A percentile compares a stretch with the other conserved stretches of the same genome.
Evolutionary conservation across 1,140 invertebrate species (phyloP).

Genomic region (Drosophila melanogaster): DNA sequence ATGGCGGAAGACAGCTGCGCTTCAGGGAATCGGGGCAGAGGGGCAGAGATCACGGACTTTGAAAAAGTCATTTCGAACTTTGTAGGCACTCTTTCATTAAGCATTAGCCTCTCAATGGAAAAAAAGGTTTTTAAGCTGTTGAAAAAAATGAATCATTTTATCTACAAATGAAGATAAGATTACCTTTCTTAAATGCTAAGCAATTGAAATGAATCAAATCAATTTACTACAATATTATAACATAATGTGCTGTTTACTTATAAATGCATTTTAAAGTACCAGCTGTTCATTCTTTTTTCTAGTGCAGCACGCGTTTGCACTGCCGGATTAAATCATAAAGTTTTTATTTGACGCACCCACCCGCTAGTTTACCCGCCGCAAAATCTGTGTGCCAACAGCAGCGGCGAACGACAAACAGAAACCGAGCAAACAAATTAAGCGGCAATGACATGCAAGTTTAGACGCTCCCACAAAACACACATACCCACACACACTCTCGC

Average conservation of each 20-base stretch:
- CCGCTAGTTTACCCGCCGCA: slow-evolving; percentile 51
- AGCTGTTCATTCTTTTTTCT: no score
- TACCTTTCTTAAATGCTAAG: no score
- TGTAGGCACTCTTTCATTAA: not conserved
- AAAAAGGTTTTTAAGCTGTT: not conserved
- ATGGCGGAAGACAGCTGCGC: not conserved
- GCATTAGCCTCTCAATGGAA: not conserved
- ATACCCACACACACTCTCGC: slow-evolving; percentile 4
- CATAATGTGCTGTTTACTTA: no score
- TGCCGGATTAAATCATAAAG: slow-evolving; percentile 24
- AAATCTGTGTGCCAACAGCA: slow-evolving; percentile 65
- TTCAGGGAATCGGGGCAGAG: not conserved
- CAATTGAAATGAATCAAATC: no score
- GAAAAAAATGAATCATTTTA: not conserved
- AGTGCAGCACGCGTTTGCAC: not conserved
- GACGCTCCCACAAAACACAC: slow-evolving; percentile 50
- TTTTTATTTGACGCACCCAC: slow-evolving; percentile 33
- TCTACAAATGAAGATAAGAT: no score
- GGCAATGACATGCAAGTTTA: slow-evolving; percentile 79
- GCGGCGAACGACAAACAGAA: slow-evolving; percentile 61
- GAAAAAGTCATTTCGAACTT: not conserved
- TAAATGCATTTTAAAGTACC: no score
- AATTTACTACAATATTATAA: no score
- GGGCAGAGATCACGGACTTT: not conserved
- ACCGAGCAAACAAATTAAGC: slow-evolving; percentile 78